Evolutionary conservation across 1,140 invertebrate species (phyloP), one percentile per base, ranked within the genome.

Genomic region (Oryzaephilus surinamensis): DNA sequence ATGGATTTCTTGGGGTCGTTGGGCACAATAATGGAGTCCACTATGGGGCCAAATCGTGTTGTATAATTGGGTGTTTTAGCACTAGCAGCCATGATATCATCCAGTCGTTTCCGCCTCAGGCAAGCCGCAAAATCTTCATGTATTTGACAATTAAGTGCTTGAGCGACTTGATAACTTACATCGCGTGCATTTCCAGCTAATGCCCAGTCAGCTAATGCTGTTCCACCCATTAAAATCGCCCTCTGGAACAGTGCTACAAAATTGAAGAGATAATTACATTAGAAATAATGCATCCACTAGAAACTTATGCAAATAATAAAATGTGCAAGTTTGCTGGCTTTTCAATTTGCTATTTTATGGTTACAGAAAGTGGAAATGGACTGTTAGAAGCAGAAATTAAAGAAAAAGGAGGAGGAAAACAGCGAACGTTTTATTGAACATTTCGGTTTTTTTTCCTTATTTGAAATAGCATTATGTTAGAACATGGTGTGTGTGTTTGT

Each of bases 171-270:
- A 53, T 80, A 71, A 1, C 81, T 87, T 41, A 81, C 81, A 52
- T 81, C 76, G 1, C 79, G 56, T 0, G 90, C 84, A 46, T 88
- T 81, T 53, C 76, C 74, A 2, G 83, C 85, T 52, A 93, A 72
- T 0, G 91, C 89, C 81, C 86, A 93, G 46, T 85, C 82, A 33
- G 84, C 82, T 27, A 97, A 62, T 0, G 92, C 91, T 2, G 91
- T 90, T 0, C 94, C 94, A 18, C 88, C 88, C 84, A 96, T 93
- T 6, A 97, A 67, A 40, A 97, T 89, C 1, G 88, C 89, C 30
- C 91, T 74, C 50, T 92, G 83, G 58, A 97, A 96, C 34, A 96
- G 62, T 51, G 75, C 88, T 90, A 64, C 3, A 64, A 66, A 37
- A 35, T 41, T 35, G 24, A 24, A 28, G 16, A 14, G 12, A 37